Percentiles rank a stretch among this genome's conserved stretches.
Evolutionary conservation across 2,888 invertebrate species (phyloP).

Genomic region (Bombylius discolor): DNA sequence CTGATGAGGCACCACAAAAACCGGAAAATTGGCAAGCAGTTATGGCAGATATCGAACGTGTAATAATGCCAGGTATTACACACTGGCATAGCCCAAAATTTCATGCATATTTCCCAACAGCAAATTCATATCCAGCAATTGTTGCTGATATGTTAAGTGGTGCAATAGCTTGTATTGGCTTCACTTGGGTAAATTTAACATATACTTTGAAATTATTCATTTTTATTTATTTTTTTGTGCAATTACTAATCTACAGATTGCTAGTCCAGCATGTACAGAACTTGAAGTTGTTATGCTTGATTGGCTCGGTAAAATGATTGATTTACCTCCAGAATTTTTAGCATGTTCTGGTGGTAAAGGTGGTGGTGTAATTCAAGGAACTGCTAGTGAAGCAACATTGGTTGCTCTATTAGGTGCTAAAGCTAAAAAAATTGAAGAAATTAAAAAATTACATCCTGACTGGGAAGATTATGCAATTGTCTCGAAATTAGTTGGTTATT

Average conservation of each 20-base stretch:
- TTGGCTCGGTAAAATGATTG: conserved; percentile 89
- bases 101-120: conserved; percentile 91
- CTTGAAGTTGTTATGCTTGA: conserved; percentile 90
- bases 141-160: conserved; percentile 91
- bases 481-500: conserved; percentile 72
- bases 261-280: conserved; percentile 92
- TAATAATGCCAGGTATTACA: conserved; percentile 96
- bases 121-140: conserved; percentile 85
- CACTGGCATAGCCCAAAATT: conserved; percentile 96
- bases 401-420: conserved; percentile 87
- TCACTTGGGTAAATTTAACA: conserved; percentile 68
- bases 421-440: conserved; percentile 51
- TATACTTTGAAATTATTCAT: neutral
- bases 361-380: conserved; percentile 85
- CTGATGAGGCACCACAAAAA: conserved; percentile 67
- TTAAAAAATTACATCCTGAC: conserved; percentile 59
- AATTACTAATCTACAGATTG: conserved; percentile 46
- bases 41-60: conserved; percentile 82
- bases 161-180: conserved; percentile 91
- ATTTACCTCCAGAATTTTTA: conserved; percentile 72
- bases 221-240: neutral
- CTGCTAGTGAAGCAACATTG: conserved; percentile 88
- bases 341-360: conserved; percentile 72
- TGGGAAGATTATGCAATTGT: conserved; percentile 60
- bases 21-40: conserved; percentile 86